These are phyloP conservation scores for Chionis minor DNA, from an alignment of 2,113 vertebrate genomes.

Conservation along the genomic window DNA sequence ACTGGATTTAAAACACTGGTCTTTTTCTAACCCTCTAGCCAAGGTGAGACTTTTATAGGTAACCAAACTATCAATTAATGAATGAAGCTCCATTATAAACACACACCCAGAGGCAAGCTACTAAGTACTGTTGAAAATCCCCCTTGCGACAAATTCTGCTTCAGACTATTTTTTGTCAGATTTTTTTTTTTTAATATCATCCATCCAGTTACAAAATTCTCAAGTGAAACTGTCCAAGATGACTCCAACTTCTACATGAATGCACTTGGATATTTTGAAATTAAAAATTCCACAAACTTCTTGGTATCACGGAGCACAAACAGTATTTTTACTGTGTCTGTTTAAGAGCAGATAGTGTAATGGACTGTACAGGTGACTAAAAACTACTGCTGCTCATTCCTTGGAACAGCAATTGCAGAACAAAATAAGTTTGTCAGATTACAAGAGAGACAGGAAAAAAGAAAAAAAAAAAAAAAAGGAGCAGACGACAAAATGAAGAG, in stretches of 20 bases:
- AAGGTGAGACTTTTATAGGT: background rate
- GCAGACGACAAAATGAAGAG: background rate
- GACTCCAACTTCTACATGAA: background rate
- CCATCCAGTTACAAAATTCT: background rate
- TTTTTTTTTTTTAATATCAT: background rate
- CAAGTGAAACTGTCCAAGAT: background rate
- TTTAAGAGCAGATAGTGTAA: background rate
- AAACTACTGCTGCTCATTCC: background rate
- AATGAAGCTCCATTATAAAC: background rate
- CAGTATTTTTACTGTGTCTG: background rate
- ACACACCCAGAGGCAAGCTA: background rate
- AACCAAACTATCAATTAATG: background rate
- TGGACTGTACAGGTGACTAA: background rate
- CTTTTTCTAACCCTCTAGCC: background rate
- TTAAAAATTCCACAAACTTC: fast-evolving
- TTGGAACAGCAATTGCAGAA: background rate
- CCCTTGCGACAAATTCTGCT: background rate
- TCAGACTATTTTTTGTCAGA: background rate
- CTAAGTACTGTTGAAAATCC: background rate
- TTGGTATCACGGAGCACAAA: background rate
- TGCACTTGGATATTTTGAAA: background rate
- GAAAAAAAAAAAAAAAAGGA: background rate
- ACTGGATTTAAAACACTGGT: background rate
- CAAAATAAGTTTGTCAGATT: background rate
- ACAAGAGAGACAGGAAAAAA: no score